These are phyloP conservation scores for Oxyura jamaicensis DNA, from an alignment of 2,113 vertebrate genomes.

Conservation along the genomic window DNA sequence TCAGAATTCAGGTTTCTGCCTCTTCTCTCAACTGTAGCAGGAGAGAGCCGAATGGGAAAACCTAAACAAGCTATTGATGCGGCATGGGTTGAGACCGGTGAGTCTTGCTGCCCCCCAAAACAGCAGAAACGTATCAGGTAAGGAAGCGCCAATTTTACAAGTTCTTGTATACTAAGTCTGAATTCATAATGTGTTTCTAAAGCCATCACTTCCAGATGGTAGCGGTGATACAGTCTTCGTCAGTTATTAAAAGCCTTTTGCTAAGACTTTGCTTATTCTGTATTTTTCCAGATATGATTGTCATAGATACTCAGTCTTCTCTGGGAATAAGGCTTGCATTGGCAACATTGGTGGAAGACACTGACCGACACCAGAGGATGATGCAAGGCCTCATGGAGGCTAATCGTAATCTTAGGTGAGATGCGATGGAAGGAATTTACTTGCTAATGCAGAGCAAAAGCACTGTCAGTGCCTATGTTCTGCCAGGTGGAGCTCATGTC, in stretches of 20 bases:
- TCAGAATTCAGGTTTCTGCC: not conserved
- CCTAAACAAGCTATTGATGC: constrained; percentile 80
- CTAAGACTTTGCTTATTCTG: not conserved
- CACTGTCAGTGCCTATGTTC: not conserved
- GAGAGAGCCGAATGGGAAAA: constrained; percentile 87
- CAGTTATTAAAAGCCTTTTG: not conserved
- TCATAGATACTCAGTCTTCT: constrained; percentile 83
- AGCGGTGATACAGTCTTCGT: not conserved
- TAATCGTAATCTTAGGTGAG: constrained; percentile 87
- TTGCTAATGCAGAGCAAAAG: not conserved
- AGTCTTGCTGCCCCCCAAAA: constrained; percentile 72
- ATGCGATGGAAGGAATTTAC: not conserved
- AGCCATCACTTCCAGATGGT: not conserved
- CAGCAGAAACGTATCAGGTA: constrained; percentile 79
- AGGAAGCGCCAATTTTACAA: not conserved
- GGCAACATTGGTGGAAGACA: constrained; percentile 83
- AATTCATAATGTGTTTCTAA: not conserved
- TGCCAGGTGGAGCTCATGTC: not conserved
- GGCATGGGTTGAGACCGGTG: constrained; percentile 83
- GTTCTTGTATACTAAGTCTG: not conserved
- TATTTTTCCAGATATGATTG: constrained; percentile 76
- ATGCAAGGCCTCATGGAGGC: constrained; percentile 85
- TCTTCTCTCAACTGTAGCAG: constrained; percentile 21
- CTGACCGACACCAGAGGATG: constrained; percentile 81
- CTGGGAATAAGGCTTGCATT: constrained; percentile 79